Evolutionary conservation across 2,888 invertebrate genomes (phyloP).

Genomic region (Noctuana brunneofusca): DNA sequence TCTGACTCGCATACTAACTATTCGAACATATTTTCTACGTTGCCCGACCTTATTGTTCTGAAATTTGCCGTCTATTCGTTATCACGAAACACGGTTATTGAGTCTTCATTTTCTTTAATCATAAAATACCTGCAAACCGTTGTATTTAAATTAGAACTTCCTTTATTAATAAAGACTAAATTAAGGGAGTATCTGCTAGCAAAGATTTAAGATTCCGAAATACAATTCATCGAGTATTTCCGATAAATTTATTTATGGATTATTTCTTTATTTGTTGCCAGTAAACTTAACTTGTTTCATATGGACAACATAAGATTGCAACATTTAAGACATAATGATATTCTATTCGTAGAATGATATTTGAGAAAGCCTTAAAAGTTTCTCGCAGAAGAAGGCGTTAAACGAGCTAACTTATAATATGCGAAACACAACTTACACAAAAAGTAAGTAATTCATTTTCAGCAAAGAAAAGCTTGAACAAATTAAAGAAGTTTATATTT

Average conservation of each 20-base stretch:
- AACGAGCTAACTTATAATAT: conserved; percentile 6
- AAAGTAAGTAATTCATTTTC: conserved; percentile 27
- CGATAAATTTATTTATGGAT: too few relatives aligned
- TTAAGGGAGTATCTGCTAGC: too few relatives aligned
- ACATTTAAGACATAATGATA: not conserved
- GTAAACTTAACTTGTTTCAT: too few relatives aligned
- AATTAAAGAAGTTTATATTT: conserved; percentile 34
- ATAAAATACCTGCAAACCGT: not conserved
- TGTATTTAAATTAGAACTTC: too few relatives aligned
- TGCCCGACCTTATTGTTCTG: conserved; percentile 20
- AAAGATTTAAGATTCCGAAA: too few relatives aligned
- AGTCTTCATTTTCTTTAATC: not conserved
- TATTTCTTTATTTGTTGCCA: too few relatives aligned
- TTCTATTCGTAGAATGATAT: not conserved
- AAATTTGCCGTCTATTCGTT: not conserved
- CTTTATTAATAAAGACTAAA: too few relatives aligned
- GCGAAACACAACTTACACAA: conserved; percentile 10
- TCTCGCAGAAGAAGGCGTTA: conserved; percentile 7
- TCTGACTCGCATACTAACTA: conserved; percentile 57
- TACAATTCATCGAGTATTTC: too few relatives aligned
- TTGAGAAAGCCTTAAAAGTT: conserved; percentile 2
- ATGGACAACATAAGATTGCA: not conserved
- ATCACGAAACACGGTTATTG: not conserved
- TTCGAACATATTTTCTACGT: conserved; percentile 43
- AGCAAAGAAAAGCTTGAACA: conserved; percentile 29